Base-by-base conservation (phyloP, 2,797 vertebrate species). In the Crocidura indochinensis region DNA sequence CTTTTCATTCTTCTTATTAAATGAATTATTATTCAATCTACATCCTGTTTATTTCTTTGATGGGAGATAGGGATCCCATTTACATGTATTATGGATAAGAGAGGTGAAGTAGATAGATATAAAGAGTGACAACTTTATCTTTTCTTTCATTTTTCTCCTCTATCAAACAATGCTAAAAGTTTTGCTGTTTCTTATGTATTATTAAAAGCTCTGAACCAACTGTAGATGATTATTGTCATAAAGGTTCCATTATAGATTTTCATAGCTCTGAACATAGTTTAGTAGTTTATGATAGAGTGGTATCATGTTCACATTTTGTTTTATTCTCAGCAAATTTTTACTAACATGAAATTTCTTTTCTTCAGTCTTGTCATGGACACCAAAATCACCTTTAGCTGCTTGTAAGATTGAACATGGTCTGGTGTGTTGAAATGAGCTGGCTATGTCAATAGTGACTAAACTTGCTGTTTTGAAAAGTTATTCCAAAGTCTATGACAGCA, bases 1-100 rank as follows among this genome's bases (percentile, higher is more conserved):
- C 38, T 51, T 56, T 87, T 65, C 29, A 80, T 79, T 88, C 53
- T 72, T 26, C 75, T 5, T 71, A 89, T 14, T 31, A 87, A 84
- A 73, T 77, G n/a, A 22, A 64, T 69, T 92, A 91, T 92, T 31
- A 31, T 88, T 75, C 47, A 90, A 74, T 71, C 75, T 80, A 60
- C 11, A 53, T 62, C 74, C 62, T 6, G 20, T 81, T 87, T 17
- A 76, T 92, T 92, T 84, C 49, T 68, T 24, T 81, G 69, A 84
- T 67, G 11, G 46, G 46, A 91, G 8, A 3, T 74, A 10, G 27
- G 12, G 24, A 22, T 76, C 26, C 77, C 2, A 47, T 65, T 93
- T 53, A 47, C n/a, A 31, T 74, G 31, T 68, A n/a, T 74, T 69
- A 26, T n/a, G 51, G 14, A 62, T 56, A 26, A 51, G 73, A 81